These are phyloP conservation scores for Acrossocheilus fasciatus DNA, from an alignment of 2,797 vertebrate genomes.

Conservation along the genomic window DNA sequence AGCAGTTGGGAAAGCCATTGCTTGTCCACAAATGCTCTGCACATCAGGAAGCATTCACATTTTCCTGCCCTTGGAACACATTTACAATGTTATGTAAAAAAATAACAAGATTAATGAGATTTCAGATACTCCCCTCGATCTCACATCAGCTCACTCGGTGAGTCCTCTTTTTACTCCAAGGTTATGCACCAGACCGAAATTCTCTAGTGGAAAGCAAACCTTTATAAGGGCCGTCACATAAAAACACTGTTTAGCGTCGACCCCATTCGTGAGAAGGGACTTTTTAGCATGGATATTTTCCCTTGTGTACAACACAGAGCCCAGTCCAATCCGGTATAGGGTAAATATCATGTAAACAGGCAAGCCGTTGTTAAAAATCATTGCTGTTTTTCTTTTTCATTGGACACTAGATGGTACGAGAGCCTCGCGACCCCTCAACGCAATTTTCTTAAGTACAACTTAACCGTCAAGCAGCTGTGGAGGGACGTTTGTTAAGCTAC, in stretches of 20 bases:
- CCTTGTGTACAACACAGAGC: slow-evolving; percentile 46
- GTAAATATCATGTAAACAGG: slow-evolving; percentile 56
- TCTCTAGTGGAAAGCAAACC: slow-evolving; percentile 59
- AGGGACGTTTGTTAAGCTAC: slow-evolving; percentile 71
- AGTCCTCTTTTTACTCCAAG: slow-evolving; percentile 53
- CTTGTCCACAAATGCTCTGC: slow-evolving; percentile 63
- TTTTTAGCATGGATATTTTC: slow-evolving; percentile 41
- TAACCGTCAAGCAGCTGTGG: slow-evolving; percentile 66
- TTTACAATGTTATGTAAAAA: slow-evolving; percentile 69
- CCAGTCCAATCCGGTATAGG: slow-evolving; percentile 49
- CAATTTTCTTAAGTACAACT: slow-evolving; percentile 76
- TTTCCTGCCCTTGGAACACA: slow-evolving; percentile 67
- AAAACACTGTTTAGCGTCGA: slow-evolving; percentile 47
- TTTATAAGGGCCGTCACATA: slow-evolving; percentile 59
- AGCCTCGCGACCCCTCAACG: slow-evolving; percentile 66
- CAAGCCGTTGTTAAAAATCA: slow-evolving; percentile 49
- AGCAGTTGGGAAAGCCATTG: slow-evolving; percentile 56
- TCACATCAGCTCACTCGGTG: slow-evolving; percentile 42
- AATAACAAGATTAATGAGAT: slow-evolving; percentile 64
- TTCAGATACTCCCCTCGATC: slow-evolving; percentile 57
- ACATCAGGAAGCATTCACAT: slow-evolving; percentile 71
- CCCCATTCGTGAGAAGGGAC: slow-evolving; percentile 35
- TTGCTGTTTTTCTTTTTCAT: slow-evolving; percentile 67
- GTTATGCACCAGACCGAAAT: slow-evolving; percentile 51
- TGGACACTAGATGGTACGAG: slow-evolving; percentile 64